Base-by-base conservation (phyloP, 2,888 invertebrate species). In the Mythimna impura region DNA sequence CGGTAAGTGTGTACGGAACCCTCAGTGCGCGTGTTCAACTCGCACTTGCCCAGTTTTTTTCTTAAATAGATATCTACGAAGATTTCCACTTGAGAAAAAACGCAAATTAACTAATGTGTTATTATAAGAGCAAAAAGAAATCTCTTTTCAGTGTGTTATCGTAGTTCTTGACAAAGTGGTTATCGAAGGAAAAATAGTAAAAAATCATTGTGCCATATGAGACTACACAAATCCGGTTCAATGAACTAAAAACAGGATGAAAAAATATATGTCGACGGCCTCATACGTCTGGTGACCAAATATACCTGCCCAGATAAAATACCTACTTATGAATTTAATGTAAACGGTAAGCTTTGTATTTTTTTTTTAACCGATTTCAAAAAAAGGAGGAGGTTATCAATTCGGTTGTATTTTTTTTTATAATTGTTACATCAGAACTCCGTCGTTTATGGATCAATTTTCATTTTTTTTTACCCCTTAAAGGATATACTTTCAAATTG, bases 161-260 rank as follows among this genome's bases (percentile, higher is more conserved):
- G 9, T 30, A 36, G 14, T 54, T 14, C 22, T 50, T 58, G 62
- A 54, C 12, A 66, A 80, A 71, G 40, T 43, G 20, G 66, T 40
- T 68, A 55, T 66, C 0, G n/a, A 47, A 36, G 52, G 54, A 66
- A 66, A 65, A 63, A 58, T 60, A 63, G 50, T 17, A 63, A 54
- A 66, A 58, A 47, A 57, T 30, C 2, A 30, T 3, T 30, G 40
- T 55, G 20, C 17, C 30, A 63, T n/a, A 62, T 80, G 61, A 66
- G 76, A 88, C 86, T 82, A 73, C 67, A 64, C 72, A 81, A 86
- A 87, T 94, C 94, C 94, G 94, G 94, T 91, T 94, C 90, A 82
- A 87, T 86, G 92, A 93, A 92, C 94, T 87, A 62, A 67, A 77
- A 66, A 66, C 55, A 78, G 71, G n/a, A 73, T 47, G 25, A 69